A percentile compares a stretch with the other conserved stretches of the same genome.
Conservation (phyloP, 1,140 invertebrate species). For the Ditylenchus dipsaci region DNA sequence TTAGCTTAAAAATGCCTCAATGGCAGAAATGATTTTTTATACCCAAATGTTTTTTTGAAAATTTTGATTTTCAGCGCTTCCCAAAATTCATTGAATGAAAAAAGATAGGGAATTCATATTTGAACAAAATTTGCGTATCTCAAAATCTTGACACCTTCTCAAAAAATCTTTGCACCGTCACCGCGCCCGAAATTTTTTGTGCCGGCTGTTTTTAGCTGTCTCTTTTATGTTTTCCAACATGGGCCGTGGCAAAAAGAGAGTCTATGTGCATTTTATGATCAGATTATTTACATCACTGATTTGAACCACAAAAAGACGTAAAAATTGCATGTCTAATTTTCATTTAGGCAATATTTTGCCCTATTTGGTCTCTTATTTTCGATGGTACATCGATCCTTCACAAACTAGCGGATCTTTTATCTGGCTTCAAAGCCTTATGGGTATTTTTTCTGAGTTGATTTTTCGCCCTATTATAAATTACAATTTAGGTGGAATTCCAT, state of each 20-base stretch:
- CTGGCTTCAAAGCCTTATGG: conserved; percentile 39
- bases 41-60: background rate
- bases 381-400: conserved; percentile 41
- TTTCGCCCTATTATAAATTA: background rate
- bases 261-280: too few species aligned
- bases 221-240: too few species aligned
- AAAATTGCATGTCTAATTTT: too few species aligned
- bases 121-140: too few species aligned
- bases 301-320: conserved; percentile 5
- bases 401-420: conserved; percentile 40
- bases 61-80: background rate
- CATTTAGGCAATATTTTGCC: conserved; percentile 40
- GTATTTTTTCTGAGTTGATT: conserved; percentile 16
- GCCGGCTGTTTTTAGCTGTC: too few species aligned
- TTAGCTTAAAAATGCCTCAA: too few species aligned
- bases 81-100: background rate
- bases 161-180: too few species aligned
- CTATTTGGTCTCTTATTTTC: conserved; percentile 38
- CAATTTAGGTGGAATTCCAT: conserved; percentile 38
- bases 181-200: too few species aligned
- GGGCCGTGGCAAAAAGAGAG: too few species aligned
- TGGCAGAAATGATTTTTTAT: too few species aligned
- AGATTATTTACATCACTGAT: too few species aligned
- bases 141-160: too few species aligned
- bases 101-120: background rate